Percentiles rank a stretch among this genome's conserved stretches.
These are phyloP conservation scores for Drosophila nasuta DNA, from an alignment of 1,140 invertebrate species.

Conservation along the genomic window DNA sequence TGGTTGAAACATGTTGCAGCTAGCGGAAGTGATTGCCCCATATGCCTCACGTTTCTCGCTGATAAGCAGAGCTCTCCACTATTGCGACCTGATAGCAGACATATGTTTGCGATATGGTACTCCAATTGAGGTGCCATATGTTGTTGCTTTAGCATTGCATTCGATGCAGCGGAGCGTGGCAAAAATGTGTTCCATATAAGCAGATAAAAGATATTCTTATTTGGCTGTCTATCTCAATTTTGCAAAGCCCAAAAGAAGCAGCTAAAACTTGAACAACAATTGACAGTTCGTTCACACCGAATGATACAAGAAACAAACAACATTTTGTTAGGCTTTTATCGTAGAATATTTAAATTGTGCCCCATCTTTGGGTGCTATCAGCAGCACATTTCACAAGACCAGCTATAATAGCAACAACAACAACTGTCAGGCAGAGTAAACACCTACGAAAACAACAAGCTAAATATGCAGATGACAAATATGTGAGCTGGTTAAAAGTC, in stretches of 20 bases:
- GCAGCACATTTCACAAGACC: conserved; percentile 70
- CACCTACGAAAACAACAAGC: conserved; percentile 69
- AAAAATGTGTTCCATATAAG: conserved; percentile 3
- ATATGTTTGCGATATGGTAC: conserved; percentile 7
- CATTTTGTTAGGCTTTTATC: conserved; percentile 65
- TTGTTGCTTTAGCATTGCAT: conserved; percentile 21
- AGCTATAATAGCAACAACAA: conserved; percentile 49
- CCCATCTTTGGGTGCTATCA: conserved; percentile 55
- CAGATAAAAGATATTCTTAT: conserved; percentile 50
- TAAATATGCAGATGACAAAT: conserved; percentile 33
- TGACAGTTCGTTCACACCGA: conserved; percentile 79
- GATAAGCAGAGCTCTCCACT: conserved; percentile 25
- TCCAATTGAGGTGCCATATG: background rate
- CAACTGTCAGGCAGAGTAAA: conserved; percentile 48
- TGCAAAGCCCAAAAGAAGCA: conserved; percentile 27
- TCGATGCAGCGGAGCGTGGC: conserved; percentile 33
- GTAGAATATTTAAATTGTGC: conserved; percentile 77
- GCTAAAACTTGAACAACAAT: conserved; percentile 46
- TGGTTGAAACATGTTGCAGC: conserved; percentile 29
- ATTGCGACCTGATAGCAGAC: conserved; percentile 19
- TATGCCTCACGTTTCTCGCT: conserved; percentile 38
- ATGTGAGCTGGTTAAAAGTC: conserved; percentile 23
- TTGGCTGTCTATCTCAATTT: conserved; percentile 75
- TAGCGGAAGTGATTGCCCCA: conserved; percentile 40
- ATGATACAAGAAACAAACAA: conserved; percentile 44